phyloP scores from a whole-genome alignment of 1,140 invertebrate genomes.

The Heliconius melpomene region DNA sequence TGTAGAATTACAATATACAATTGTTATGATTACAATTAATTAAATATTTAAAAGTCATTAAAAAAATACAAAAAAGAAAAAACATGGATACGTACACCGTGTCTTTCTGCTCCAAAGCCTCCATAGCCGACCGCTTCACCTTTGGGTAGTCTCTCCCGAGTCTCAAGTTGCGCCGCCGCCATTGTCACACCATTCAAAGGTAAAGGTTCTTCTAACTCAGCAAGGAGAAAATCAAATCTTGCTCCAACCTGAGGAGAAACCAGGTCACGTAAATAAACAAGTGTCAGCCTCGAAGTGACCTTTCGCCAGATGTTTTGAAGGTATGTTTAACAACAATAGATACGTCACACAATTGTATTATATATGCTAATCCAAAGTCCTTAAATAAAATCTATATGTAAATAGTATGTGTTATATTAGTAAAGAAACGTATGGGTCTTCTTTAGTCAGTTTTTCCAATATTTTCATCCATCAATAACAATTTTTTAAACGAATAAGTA shows the following conservation, averaged over 20 bases:
- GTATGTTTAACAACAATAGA: background rate
- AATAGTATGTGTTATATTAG: background rate
- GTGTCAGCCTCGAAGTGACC: constrained; percentile 9
- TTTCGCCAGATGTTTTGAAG: constrained; percentile 22
- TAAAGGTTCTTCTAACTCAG: constrained; percentile 60
- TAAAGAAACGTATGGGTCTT: background rate
- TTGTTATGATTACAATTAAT: background rate
- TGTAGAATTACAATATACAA: too few species aligned
- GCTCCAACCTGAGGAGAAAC: constrained; percentile 58
- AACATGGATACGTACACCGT: constrained; percentile 53
- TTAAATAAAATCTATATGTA: background rate
- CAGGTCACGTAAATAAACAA: constrained; percentile 7
- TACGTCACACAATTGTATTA: background rate
- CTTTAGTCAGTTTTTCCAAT: background rate
- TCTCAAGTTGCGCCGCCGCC: constrained; percentile 51
- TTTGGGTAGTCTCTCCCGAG: constrained; percentile 20
- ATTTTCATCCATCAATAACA: too few species aligned
- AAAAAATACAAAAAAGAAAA: background rate
- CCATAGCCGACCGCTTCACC: constrained; percentile 60
- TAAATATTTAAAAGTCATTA: background rate
- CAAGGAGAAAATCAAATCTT: constrained; percentile 68
- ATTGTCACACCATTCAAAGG: constrained; percentile 57
- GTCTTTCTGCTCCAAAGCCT: constrained; percentile 62
- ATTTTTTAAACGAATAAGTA: background rate
- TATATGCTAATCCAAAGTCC: background rate